These are phyloP conservation scores for Halesus radiatus DNA, from an alignment of 1,140 invertebrate species.

Conservation along the genomic window DNA sequence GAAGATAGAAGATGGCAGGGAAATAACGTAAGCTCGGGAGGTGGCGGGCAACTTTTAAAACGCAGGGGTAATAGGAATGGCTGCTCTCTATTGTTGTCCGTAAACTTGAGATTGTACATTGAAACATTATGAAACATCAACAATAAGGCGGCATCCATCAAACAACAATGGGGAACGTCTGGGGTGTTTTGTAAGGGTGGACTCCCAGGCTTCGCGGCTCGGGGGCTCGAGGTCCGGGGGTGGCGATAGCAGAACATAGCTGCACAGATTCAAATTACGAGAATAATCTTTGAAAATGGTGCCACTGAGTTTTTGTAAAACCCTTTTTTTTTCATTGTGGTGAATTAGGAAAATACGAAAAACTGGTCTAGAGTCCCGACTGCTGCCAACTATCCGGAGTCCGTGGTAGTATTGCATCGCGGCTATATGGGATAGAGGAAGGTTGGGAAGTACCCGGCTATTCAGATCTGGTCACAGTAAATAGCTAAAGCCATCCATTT, in stretches of 20 bases:
- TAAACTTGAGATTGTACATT: conserved; percentile 31
- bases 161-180: conserved; percentile 4
- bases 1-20: background rate
- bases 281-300: background rate
- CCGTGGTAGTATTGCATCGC: too few species aligned
- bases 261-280: background rate
- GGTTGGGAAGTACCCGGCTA: too few species aligned
- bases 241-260: too few species aligned
- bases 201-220: background rate
- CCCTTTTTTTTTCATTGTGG: too few species aligned
- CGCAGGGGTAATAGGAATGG: background rate
- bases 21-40: background rate
- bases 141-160: conserved; percentile 38
- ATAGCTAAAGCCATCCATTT: too few species aligned
- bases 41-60: conserved; percentile 7
- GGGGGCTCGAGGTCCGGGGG: background rate
- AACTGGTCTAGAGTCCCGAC: too few species aligned
- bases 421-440: too few species aligned
- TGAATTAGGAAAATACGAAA: too few species aligned
- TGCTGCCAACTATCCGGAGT: too few species aligned
- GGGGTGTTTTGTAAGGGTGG: background rate
- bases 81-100: conserved; percentile 15
- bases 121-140: conserved; percentile 29
- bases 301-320: too few species aligned
- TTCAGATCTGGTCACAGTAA: too few species aligned